Evolutionary conservation across 2,113 vertebrate species (phyloP), one percentile per base, ranked within the genome.

Genomic region (Tachysurus vachellii): DNA sequence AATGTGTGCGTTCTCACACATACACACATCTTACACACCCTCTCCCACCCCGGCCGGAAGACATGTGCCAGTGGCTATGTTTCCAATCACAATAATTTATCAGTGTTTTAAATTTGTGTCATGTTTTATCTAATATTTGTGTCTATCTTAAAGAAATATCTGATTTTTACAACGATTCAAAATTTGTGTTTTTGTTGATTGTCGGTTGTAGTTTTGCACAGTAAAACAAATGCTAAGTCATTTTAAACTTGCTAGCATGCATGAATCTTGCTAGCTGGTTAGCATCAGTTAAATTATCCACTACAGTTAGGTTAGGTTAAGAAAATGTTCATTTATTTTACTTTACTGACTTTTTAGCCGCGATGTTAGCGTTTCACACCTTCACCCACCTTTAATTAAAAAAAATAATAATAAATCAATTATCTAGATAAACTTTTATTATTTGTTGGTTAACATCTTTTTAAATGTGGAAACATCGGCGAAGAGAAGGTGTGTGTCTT

Each of bases 401-500:
- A 3, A 57, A 13, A 5, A 4, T 3, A n/a, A n/a, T n/a, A n/a
- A n/a, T 14, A 0, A 54, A 2, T 2, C 13, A 2, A 1, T 54
- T 12, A 54, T 2, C 56, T 57, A 23, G 59, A 23, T 10, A 61
- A 17, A 5, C 19, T 70, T 70, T 19, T 70, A 26, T 44, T 0
- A n/a, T 7, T 16, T 26, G 36, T 36, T 36, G 36, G 17, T 8
- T 19, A 70, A 7, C 1, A 6, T 8, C 12, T 66, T 14, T 4
- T 66, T n/a, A 14, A 66, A 4, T 28, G 12, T 6, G n/a, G 8
- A 42, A 42, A 36, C 5, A 19, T 16, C 14, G 31, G 42, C 14
- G 11, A 28, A 6, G 12, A 31, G 31, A 36, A 36, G 36, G 36
- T 2, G 36, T 36, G 36, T 36, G 36, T 36, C 36, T 36, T 36